Base-by-base conservation (phyloP, 2,888 invertebrate genomes). In the Rotaria sp. region DNA sequence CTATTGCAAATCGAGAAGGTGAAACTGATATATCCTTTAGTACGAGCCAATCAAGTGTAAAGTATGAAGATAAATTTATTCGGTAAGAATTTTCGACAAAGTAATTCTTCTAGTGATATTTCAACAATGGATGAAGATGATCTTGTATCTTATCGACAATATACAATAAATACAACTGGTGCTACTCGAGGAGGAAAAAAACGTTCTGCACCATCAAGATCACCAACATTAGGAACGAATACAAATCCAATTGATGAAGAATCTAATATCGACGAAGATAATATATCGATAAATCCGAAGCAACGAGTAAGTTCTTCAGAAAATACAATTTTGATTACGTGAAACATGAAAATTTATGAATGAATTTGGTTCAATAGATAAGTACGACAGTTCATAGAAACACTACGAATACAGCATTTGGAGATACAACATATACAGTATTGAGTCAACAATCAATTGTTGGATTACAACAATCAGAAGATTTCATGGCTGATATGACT, bases 1-100 rank as follows among this genome's bases (percentile, higher is more conserved):
- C 80, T 1, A 80, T 80, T 80, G 80, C 80, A 15, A 67, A 67
- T 67, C 67, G 67, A 35, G 67, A 67, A 67, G 67, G 35, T 38
- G 67, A 67, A 35, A 67, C 21, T 35, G 67, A 67, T 35, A 18
- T 35, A 67, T 35, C 67, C 0, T 35, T 38, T 35, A 35, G 5
- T 18, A 35, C 35, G 13, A 21, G 15, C 7, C 67, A 35, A 18
- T 5, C 67, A 67, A 67, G 67, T 38, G 8, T 35, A 15, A 35
- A 67, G 67, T 67, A 67, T 35, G 21, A 11, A 18, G 3, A 67
- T 2, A 21, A 38, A 30, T 26, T 59, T 15, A 10, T 11, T 15
- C 15, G 5, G 2, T 7, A 21, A 21, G 3, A 15, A 21, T 1
- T 2, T 67, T 2, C 3, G 21, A 18, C 3, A 15, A 35, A 35